Conservation (phyloP, 1,140 invertebrate species). For the Dreissena rostriformis region DNA sequence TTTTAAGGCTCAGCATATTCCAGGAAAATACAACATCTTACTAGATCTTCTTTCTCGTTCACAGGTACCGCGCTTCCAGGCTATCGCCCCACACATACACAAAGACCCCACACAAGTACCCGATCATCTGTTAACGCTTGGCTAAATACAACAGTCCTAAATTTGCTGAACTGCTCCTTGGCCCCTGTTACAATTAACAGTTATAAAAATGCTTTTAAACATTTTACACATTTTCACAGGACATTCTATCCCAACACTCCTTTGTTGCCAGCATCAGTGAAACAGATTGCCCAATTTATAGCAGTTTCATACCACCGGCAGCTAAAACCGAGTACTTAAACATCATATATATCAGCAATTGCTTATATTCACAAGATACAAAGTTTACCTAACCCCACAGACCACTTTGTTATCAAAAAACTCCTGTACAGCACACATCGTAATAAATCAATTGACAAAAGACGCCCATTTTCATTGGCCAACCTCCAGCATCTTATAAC, state of each 20-base stretch:
- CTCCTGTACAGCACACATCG: not conserved
- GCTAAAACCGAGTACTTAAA: not conserved
- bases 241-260: not conserved
- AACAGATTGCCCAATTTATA: not conserved
- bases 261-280: not conserved
- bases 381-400: not conserved
- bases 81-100: conserved; percentile 12
- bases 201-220: not conserved
- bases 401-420: not conserved
- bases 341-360: not conserved
- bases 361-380: conserved; percentile 1
- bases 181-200: not conserved
- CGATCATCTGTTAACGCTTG: not conserved
- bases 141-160: not conserved
- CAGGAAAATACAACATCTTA: no score
- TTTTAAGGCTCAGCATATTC: conserved; percentile 29
- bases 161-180: not conserved
- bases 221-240: not conserved
- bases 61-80: not conserved
- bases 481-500: not conserved
- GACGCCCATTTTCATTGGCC: not conserved
- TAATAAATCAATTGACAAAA: not conserved
- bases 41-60: conserved; percentile 28
- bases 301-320: not conserved
- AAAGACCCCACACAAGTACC: not conserved